Evolutionary conservation across 2,888 invertebrate genomes (phyloP), one percentile per base, ranked within the genome.

Genomic region (Lepidocyrtoides sp.): DNA sequence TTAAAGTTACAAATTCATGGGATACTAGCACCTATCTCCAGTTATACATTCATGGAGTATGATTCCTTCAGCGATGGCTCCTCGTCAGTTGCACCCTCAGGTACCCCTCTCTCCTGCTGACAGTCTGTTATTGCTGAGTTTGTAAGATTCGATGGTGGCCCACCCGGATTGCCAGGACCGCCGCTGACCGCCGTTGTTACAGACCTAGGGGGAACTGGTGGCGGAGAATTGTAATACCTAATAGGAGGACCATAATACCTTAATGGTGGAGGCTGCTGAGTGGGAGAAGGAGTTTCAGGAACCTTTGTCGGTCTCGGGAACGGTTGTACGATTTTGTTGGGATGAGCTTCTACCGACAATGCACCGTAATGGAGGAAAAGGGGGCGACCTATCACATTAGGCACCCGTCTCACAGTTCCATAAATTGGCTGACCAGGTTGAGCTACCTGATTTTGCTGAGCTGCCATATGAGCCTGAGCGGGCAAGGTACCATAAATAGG

Each of bases 51-150:
- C 94, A 94, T 94, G 26, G 93, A 93, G 85, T 94, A 93, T 10
- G 93, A 92, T 66, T 93, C 93, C 82, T 94, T 93, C n/a, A 91
- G 57, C 32, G 92, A 89, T n/a, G 92, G 91, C 72, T 93, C 93
- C 79, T 94, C 93, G 77, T 94, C 93, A 32, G 94, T 94, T 41
- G 94, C 94, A 10, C 97, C 97, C 95, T 97, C 97, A 0, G 98
- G 97, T 1, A 97, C 97, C 0, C 97, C 97, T 32, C 97, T 96
- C 94, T 97, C 97, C 91, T 96, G 88, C 51, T 91, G 92, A 77
- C 93, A 93, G 84, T 93, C 93, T 66, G 86, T 63, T 57, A 91
- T 89, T 57, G 82, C 51, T 23, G 66, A 72, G 82, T 85, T 85
- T 72, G 63, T 79, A 63, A 92, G 63, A 44, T 48, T 23, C 54